Base-by-base conservation (phyloP, 2,888 invertebrate species). In the Listrodromus nycthemerus region DNA sequence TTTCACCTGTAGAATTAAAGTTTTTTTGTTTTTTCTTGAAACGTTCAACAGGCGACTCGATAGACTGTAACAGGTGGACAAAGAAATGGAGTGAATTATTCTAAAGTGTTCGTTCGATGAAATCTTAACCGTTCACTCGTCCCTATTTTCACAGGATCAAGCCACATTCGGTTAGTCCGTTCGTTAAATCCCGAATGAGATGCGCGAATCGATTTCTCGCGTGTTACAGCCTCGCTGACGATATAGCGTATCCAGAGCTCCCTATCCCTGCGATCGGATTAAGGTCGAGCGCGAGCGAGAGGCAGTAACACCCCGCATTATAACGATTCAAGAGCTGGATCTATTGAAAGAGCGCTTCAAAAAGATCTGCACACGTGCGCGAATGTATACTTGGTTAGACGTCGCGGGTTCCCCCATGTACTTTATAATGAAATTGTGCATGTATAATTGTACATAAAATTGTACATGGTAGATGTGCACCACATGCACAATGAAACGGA, bases 271-370 rank as follows among this genome's bases (percentile, higher is more conserved):
- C 55, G 30, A 27, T n/a, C 16, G 24, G 45, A 66, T 41, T 24
- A 41, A 66, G 66, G 66, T 66, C 66, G 41, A 66, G 66, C 21
- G 45, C 37, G 10, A 66, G 24, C 45, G 41, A 45, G 66, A 66
- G 21, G 21, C 16, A 27, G 45, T 45, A 45, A 13, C 19, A 24
- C 41, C 45, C 41, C 5, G 66, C 16, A 55, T 55, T 66, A 45
- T 66, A 45, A 66, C 24, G 66, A 66, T 2, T 66, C 24, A 45
- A 66, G 24, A 66, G 66, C 66, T 16, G 45, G 66, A 66, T 45
- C 21, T 66, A 45, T 66, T 66, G 66, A 66, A 16, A 41, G 19
- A 66, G 66, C 41, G n/a, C 66, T 66, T 45, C 21, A 21, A 16
- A 66, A 24, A 66, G 45, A 45, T 66, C 41, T 45, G 24, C 21